phyloP scores from a whole-genome alignment of 2,888 invertebrate genomes.

The Mayetiola destructor region DNA sequence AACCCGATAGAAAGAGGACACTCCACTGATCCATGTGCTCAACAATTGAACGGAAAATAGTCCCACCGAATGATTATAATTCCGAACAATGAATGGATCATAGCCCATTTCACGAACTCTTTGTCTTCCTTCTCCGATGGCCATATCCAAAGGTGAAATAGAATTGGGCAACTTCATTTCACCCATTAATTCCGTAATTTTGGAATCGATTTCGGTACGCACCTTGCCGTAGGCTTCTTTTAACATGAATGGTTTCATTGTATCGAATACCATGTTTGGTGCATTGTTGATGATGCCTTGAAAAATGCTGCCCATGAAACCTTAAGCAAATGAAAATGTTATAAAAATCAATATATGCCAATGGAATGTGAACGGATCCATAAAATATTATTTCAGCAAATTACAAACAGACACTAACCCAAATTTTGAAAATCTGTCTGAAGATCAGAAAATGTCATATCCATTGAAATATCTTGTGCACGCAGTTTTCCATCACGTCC shows the following conservation, averaged over 20 bases:
- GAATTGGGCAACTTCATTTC: constrained; percentile 67
- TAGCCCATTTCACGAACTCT: constrained; percentile 46
- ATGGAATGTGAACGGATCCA: background rate
- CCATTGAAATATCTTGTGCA: constrained; percentile 65
- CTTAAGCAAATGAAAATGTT: constrained; percentile 24
- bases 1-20: constrained; percentile 67
- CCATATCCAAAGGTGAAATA: constrained; percentile 71
- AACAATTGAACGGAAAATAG: constrained; percentile 52
- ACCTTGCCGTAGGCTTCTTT: constrained; percentile 62
- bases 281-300: constrained; percentile 68
- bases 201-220: constrained; percentile 55
- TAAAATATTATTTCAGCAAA: background rate
- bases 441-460: constrained; percentile 59
- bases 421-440: constrained; percentile 70
- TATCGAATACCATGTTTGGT: constrained; percentile 68
- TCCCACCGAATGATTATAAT: constrained; percentile 57
- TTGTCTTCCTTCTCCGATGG: constrained; percentile 57
- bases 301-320: constrained; percentile 53
- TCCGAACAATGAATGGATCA: constrained; percentile 62
- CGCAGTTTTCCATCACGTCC: constrained; percentile 59
- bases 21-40: constrained; percentile 64
- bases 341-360: no score
- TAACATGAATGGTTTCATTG: constrained; percentile 71
- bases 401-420: constrained; percentile 18
- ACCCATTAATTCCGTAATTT: constrained; percentile 52